Evolutionary conservation across 2,113 vertebrate genomes (phyloP).

Genomic region (Poeciliopsis retropinna): DNA sequence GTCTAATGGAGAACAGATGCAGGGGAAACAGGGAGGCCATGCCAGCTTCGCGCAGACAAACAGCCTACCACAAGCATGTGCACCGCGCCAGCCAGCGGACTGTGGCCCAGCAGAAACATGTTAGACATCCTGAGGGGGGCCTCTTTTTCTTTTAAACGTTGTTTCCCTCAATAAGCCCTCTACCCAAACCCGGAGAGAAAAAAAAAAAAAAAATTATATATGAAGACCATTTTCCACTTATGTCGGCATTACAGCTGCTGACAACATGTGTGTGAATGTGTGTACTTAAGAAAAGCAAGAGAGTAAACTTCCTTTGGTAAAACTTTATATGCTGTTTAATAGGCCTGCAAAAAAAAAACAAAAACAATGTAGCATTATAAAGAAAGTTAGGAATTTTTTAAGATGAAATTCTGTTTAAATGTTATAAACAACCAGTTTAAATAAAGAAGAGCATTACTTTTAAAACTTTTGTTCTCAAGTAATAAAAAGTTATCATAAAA

Average conservation of each 20-base stretch:
- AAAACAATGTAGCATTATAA: not conserved
- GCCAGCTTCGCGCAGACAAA: slow-evolving; percentile 78
- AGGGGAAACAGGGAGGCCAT: slow-evolving; percentile 68
- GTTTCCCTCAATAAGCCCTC: slow-evolving; percentile 20
- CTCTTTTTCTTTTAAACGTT: slow-evolving; percentile 33
- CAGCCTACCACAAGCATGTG: slow-evolving; percentile 73
- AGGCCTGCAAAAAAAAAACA: no score
- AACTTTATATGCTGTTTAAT: slow-evolving; percentile 23
- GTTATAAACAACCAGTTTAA: not conserved
- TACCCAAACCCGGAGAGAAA: slow-evolving; percentile 33
- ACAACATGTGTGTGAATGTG: slow-evolving; percentile 43
- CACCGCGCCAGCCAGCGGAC: slow-evolving; percentile 70
- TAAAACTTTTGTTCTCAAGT: not conserved
- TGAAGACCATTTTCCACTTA: slow-evolving; percentile 69
- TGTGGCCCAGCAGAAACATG: slow-evolving; percentile 78
- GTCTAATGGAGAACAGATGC: slow-evolving; percentile 82
- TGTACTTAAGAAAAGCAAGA: slow-evolving; percentile 27
- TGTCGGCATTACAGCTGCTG: slow-evolving; percentile 51
- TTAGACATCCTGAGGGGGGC: slow-evolving; percentile 72
- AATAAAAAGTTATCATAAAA: no score
- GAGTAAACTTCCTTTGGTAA: slow-evolving; percentile 37
- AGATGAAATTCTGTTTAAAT: not conserved
- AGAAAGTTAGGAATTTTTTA: not conserved
- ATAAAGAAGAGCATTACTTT: not conserved
- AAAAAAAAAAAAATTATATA: not conserved